A percentile compares a stretch with the other conserved stretches of the same genome.
These are phyloP conservation scores for Chelon labrosus DNA, from an alignment of 2,797 vertebrate genomes.

Conservation along the genomic window DNA sequence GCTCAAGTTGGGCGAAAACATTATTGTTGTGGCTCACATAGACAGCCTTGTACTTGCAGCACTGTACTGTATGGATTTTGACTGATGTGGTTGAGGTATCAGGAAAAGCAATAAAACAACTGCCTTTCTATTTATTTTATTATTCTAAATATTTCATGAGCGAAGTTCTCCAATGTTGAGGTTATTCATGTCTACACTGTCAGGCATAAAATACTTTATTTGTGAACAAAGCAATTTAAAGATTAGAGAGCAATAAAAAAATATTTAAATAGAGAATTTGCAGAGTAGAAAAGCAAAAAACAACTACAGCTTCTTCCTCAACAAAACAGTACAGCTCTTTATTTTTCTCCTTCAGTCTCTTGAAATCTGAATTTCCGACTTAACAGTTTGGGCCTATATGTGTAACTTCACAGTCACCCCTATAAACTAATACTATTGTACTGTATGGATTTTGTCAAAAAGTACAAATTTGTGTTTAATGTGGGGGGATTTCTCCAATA, in stretches of 20 bases:
- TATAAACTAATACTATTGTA: too few relatives aligned
- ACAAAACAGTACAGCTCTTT: slow-evolving; percentile 13
- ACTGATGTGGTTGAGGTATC: too few relatives aligned
- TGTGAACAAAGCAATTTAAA: too few relatives aligned
- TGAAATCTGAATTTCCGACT: not conserved
- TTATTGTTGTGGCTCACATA: not conserved
- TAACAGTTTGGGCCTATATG: not conserved
- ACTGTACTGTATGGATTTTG: not conserved
- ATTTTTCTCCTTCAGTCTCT: not conserved
- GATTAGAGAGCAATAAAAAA: not conserved
- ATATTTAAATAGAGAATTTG: not conserved
- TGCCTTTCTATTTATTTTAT: not conserved
- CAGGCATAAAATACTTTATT: not conserved
- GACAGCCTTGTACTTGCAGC: not conserved
- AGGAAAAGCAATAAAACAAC: not conserved
- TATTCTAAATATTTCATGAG: not conserved
- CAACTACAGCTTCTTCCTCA: not conserved
- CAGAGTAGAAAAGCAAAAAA: not conserved
- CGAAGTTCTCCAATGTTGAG: not conserved
- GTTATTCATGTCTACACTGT: not conserved
- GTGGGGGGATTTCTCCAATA: too few relatives aligned
- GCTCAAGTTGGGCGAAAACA: not conserved
- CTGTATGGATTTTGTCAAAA: too few relatives aligned
- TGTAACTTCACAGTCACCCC: not conserved
- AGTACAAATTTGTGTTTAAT: too few relatives aligned